A percentile compares a stretch with the other conserved stretches of the same genome.
Conservation (phyloP, 2,113 vertebrate species). For the Pongo abelii region DNA sequence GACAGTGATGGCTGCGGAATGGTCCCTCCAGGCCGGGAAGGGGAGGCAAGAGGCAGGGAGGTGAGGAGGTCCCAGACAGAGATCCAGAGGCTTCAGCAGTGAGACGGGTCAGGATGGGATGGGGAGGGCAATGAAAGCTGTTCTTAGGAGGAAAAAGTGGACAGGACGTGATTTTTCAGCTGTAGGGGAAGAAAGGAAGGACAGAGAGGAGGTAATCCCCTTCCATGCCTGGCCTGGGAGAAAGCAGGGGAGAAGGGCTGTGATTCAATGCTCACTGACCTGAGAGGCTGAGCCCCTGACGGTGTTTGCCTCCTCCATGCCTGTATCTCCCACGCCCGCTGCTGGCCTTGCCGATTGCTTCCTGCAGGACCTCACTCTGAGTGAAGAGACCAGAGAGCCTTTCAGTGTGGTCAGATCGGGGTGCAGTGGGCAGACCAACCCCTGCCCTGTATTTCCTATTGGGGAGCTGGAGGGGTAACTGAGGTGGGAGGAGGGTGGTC, state of each 20-base stretch:
- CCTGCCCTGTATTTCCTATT: too few species aligned
- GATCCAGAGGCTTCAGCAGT: not conserved
- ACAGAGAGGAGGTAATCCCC: not conserved
- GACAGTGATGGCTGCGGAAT: not conserved
- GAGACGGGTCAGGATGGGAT: not conserved
- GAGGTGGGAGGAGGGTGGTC: too few species aligned
- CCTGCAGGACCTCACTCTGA: not conserved
- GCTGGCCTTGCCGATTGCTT: not conserved
- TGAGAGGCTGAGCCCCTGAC: not conserved
- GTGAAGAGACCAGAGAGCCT: not conserved
- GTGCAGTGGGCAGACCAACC: not conserved
- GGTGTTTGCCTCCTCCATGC: accelerated
- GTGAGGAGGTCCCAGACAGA: not conserved
- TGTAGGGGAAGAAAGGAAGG: not conserved
- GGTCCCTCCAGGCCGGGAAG: too few species aligned
- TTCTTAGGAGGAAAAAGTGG: not conserved
- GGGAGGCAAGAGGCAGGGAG: not conserved
- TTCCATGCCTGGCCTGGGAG: not conserved
- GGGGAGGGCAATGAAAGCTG: too few species aligned
- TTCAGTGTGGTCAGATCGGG: not conserved
- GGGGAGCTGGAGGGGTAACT: not conserved
- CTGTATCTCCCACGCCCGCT: accelerated
- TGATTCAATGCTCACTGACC: constrained; percentile 11
- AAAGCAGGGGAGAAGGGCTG: not conserved
- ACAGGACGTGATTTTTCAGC: too few species aligned